phyloP scores from a whole-genome alignment of 2,888 invertebrate species.

The Nomada fucata region DNA sequence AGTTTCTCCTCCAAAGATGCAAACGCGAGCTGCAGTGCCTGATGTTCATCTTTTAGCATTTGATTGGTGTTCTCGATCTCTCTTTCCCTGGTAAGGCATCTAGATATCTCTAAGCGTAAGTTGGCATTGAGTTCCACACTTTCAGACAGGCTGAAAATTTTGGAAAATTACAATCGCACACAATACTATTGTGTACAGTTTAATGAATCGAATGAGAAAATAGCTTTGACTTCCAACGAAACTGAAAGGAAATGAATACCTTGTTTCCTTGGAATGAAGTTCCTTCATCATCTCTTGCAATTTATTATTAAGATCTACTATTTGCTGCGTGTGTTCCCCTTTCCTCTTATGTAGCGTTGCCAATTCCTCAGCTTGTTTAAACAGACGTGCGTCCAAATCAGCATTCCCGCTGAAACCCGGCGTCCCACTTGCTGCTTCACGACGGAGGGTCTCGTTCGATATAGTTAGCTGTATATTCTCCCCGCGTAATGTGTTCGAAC shows the following conservation, averaged over 20 bases:
- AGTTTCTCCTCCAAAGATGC: slow-evolving; percentile 95
- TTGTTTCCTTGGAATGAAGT: slow-evolving; percentile 89
- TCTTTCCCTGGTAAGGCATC: slow-evolving; percentile 89
- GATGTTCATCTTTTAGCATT: slow-evolving; percentile 96
- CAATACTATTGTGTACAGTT: background rate
- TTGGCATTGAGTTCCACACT: slow-evolving; percentile 88
- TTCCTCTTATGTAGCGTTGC: slow-evolving; percentile 94
- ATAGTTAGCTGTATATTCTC: slow-evolving; percentile 94
- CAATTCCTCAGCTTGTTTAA: slow-evolving; percentile 95
- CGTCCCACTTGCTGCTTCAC: slow-evolving; percentile 85
- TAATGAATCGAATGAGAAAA: no score
- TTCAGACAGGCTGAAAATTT: slow-evolving; percentile 87
- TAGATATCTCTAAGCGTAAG: slow-evolving; percentile 90
- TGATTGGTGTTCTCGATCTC: slow-evolving; percentile 94
- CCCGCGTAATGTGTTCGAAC: slow-evolving; percentile 90
- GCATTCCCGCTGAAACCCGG: slow-evolving; percentile 88
- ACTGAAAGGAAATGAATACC: slow-evolving; percentile 83
- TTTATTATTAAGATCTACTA: slow-evolving; percentile 94
- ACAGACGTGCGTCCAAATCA: slow-evolving; percentile 93
- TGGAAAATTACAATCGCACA: background rate
- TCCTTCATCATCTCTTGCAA: slow-evolving; percentile 94
- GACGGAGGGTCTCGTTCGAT: slow-evolving; percentile 92
- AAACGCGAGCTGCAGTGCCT: slow-evolving; percentile 96
- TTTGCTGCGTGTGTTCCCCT: slow-evolving; percentile 97
- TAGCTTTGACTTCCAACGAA: background rate